Conservation (phyloP, 2,888 invertebrate genomes). For the Alsophila aescularia region DNA sequence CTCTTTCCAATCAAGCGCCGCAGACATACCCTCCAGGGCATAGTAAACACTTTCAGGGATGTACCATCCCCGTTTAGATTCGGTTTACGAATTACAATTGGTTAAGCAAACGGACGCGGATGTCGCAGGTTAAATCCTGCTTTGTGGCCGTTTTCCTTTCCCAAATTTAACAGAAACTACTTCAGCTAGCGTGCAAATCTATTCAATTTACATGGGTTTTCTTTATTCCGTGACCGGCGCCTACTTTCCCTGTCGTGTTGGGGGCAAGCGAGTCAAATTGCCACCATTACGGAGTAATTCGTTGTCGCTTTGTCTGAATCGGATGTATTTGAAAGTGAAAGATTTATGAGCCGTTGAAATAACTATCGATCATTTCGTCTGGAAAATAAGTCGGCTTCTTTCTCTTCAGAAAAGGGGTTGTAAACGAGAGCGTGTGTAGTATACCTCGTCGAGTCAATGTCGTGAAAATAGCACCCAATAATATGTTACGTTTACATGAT, state of each 20-base stretch:
- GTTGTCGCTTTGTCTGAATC: conserved; percentile 39
- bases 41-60: too few relatives aligned
- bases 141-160: not conserved
- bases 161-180: not conserved
- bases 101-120: too few relatives aligned
- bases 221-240: conserved; percentile 38
- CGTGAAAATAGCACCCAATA: too few relatives aligned
- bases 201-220: conserved; percentile 41
- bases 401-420: not conserved
- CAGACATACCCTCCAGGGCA: too few relatives aligned
- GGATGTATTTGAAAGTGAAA: conserved; percentile 38
- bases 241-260: conserved; percentile 40
- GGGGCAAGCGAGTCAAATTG: conserved; percentile 39
- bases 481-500: too few relatives aligned
- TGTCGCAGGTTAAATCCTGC: not conserved
- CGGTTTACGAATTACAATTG: too few relatives aligned
- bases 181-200: conserved; percentile 36
- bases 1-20: too few relatives aligned
- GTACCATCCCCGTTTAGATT: too few relatives aligned
- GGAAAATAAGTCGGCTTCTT: conserved; percentile 17
- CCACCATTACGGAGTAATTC: conserved; percentile 39
- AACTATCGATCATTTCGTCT: conserved; percentile 27
- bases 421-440: not conserved
- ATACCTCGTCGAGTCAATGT: too few relatives aligned
- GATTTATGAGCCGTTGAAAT: conserved; percentile 36